A percentile compares a stretch with the other conserved stretches of the same genome.
These are phyloP conservation scores for Lepisosteus oculatus DNA, from an alignment of 2,113 vertebrate genomes.

Conservation along the genomic window DNA sequence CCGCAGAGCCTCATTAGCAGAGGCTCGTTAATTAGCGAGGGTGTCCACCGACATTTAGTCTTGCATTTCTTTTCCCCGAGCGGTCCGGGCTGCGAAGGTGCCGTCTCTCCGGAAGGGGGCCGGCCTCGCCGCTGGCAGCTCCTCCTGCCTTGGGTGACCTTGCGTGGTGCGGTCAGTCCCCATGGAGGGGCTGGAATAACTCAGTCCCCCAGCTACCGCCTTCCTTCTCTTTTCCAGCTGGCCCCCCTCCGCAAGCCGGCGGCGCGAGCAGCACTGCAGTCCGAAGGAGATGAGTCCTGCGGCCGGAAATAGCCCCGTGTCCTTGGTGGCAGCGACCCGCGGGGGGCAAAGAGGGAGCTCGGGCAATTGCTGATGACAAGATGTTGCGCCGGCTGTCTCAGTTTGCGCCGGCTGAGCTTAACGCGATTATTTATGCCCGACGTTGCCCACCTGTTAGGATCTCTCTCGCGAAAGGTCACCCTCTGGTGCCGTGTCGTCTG, in stretches of 20 bases:
- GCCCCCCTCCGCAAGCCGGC: conserved; percentile 50
- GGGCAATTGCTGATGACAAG: conserved; percentile 75
- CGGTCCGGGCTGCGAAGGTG: too few relatives aligned
- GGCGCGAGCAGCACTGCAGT: conserved; percentile 61
- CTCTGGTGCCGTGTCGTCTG: conserved; percentile 65
- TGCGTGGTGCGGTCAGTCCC: conserved; percentile 49
- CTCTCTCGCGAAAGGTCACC: conserved; percentile 78
- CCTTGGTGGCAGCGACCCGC: conserved; percentile 50
- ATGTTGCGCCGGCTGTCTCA: conserved; percentile 66
- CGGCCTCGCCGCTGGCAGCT: too few relatives aligned
- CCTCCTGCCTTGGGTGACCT: conserved; percentile 51
- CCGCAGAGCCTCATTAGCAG: too few relatives aligned
- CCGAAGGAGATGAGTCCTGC: conserved; percentile 64
- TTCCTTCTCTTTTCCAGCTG: conserved; percentile 22
- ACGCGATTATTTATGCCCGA: conserved; percentile 69
- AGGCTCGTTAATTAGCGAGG: too few relatives aligned
- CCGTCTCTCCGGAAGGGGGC: too few relatives aligned
- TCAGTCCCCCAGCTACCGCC: conserved; percentile 37
- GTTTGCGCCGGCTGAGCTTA: conserved; percentile 62
- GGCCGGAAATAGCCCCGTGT: conserved; percentile 66
- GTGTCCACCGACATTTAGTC: too few relatives aligned
- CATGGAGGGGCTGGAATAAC: conserved; percentile 58
- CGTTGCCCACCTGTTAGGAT: conserved; percentile 82
- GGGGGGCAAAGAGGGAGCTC: not conserved
- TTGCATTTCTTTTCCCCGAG: too few relatives aligned